Percentiles rank a stretch among this genome's conserved stretches.
These are phyloP conservation scores for Vandiemenella viatica DNA, from an alignment of 2,888 invertebrate genomes.

Conservation along the genomic window DNA sequence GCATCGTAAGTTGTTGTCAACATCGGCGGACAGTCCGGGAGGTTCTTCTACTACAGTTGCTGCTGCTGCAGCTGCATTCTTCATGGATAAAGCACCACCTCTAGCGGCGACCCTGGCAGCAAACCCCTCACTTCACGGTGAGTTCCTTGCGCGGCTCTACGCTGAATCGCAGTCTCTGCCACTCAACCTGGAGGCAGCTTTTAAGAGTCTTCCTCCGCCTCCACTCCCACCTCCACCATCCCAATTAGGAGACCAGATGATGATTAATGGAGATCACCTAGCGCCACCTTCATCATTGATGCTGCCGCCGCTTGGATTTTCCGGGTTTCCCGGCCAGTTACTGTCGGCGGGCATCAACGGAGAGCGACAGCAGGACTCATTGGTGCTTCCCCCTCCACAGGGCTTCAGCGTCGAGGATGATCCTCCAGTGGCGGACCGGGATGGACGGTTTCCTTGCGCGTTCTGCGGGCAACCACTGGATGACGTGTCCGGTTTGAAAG, in stretches of 20 bases:
- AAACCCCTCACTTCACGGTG: constrained; percentile 52
- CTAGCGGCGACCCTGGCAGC: constrained; percentile 38
- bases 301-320: constrained; percentile 36
- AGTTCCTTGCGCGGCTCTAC: constrained; percentile 61
- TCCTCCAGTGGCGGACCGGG: constrained; percentile 45
- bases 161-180: constrained; percentile 40
- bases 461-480: constrained; percentile 50
- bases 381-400: constrained; percentile 6
- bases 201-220: constrained; percentile 35
- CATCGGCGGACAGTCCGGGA: constrained; percentile 39
- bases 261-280: constrained; percentile 32
- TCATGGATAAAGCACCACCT: constrained; percentile 33
- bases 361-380: constrained; percentile 4
- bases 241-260: constrained; percentile 32
- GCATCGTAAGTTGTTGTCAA: constrained; percentile 75
- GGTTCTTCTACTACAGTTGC: too few relatives aligned
- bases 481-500: constrained; percentile 29
- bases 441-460: constrained; percentile 51
- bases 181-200: constrained; percentile 48
- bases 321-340: constrained; percentile 34
- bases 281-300: constrained; percentile 30
- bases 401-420: constrained; percentile 40
- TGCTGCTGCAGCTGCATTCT: constrained; percentile 31
- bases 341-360: constrained; percentile 19
- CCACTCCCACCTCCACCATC: constrained; percentile 28